Evolutionary conservation across 2,888 invertebrate genomes (phyloP), one percentile per base, ranked within the genome.

Genomic region (Byasa hedistus): DNA sequence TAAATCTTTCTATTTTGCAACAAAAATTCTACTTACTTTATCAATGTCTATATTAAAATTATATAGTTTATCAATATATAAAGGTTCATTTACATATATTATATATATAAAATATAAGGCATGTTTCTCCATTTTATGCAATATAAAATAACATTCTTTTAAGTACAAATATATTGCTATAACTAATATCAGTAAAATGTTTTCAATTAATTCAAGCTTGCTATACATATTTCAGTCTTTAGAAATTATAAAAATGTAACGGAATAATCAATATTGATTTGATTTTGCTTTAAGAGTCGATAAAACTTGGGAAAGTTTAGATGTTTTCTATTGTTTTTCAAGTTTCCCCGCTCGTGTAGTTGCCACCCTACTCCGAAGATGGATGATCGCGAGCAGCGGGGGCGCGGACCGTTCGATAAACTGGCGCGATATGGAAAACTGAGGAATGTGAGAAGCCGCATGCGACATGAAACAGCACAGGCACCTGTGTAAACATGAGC

Each of bases 401-500:
- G 85, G 80, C 73, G 77, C 74, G 77, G 80, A 81, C 79, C 79
- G 78, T 77, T 83, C 86, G 87, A 87, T 87, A 87, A 84, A 81
- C 78, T 78, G 79, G 70, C 76, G 79, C 83, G 87, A 89, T 89
- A 90, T 87, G 87, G 86, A 87, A 79, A 85, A 86, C 80, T 78
- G 75, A 69, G 71, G 72, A 79, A 81, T 78, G 77, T 76, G 78
- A 79, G 78, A 79, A 82, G 80, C 79, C 79, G 70, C 77, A 76
- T 74, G 76, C 71, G 69, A 70, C 72, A 70, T 75, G 39, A 12
- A 39, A 39, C 39, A 12, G 69, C 73, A 69, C 67, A 44, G 27
- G 44, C 62, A 54, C 62, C 57, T 65, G 57, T 60, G 56, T 71
- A 65, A 51, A 71, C 69, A 69, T 67, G 59, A 17, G 55, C 23